Evolutionary conservation across 2,888 invertebrate species (phyloP), one percentile per base, ranked within the genome.

Genomic region (Polydrusus tereticollis): DNA sequence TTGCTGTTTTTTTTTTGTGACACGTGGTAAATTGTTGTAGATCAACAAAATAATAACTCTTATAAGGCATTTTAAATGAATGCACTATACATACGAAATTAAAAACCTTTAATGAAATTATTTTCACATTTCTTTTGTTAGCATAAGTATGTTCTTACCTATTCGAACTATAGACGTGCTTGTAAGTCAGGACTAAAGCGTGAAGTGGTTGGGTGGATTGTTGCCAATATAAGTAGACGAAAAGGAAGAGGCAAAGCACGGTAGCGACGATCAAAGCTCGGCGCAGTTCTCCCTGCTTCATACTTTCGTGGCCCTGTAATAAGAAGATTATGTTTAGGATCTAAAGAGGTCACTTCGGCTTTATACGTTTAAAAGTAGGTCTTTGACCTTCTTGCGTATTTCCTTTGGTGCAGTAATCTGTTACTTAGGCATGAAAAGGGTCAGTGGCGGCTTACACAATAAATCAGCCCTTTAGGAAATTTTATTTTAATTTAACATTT

Each of bases 211-310:
- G 78, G 50, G 81, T 76, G 14, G 83, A 78, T 76, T 86, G 85
- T 76, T 84, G 82, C 83, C 85, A 86, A 80, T 88, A 88, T 82
- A 88, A 85, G 69, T 88, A 87, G 75, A 88, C 84, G 77, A 88
- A 84, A 60, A 88, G 83, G 60, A 86, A 83, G 66, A 87, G 85
- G 74, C 88, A 88, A 79, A 87, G 83, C 75, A 87, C 80, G 77
- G 87, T 86, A 70, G 87, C 89, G 77, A 87, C 85, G 82, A 86
- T 88, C 84, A 87, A 88, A 83, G 83, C 87, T 80, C 86, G 87
- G 85, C 87, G 86, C 82, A 88, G 83, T 82, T 87, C 88, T 78
- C 86, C 89, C 84, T 87, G 87, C 80, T 88, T 87, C 84, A 87
- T 85, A 79, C 83, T 84, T 77, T 77, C 79, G 68, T 74, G 18